Evolutionary conservation across 2,888 invertebrate genomes (phyloP).

Genomic region (Neoascia interrupta): DNA sequence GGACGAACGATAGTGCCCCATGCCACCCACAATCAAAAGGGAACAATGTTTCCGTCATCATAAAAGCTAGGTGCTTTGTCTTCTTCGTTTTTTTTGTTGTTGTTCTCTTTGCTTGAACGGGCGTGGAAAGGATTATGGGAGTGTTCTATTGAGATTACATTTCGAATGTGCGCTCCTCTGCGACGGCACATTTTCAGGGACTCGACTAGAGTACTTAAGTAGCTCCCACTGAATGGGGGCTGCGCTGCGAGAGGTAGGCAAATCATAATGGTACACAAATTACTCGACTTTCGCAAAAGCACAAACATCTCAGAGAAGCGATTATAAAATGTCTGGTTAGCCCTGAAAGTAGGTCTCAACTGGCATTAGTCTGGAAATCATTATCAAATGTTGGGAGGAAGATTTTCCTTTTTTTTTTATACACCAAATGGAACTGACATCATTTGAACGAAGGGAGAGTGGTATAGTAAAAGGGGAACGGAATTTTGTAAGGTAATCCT

Average conservation of each 20-base stretch:
- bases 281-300: slow-evolving; percentile 10
- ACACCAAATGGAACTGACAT: no score
- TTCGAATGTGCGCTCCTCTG: slow-evolving; percentile 22
- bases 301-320: slow-evolving; percentile 9
- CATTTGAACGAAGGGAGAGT: no score
- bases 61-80: slow-evolving; percentile 23
- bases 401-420: no score
- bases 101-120: slow-evolving; percentile 18
- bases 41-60: slow-evolving; percentile 38
- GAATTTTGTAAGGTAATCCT: no score
- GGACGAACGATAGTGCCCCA: neutral
- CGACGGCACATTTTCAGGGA: neutral
- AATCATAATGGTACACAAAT: slow-evolving; percentile 23
- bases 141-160: slow-evolving; percentile 59
- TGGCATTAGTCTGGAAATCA: no score
- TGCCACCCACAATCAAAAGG: neutral
- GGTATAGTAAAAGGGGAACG: no score
- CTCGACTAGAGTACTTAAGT: neutral
- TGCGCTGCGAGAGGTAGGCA: neutral
- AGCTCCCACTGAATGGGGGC: slow-evolving; percentile 18
- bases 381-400: no score
- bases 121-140: slow-evolving; percentile 50
- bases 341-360: neutral
- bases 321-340: neutral
- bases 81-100: neutral